phyloP scores from a whole-genome alignment of 1,140 invertebrate species.

The Saccostrea cuccullata region DNA sequence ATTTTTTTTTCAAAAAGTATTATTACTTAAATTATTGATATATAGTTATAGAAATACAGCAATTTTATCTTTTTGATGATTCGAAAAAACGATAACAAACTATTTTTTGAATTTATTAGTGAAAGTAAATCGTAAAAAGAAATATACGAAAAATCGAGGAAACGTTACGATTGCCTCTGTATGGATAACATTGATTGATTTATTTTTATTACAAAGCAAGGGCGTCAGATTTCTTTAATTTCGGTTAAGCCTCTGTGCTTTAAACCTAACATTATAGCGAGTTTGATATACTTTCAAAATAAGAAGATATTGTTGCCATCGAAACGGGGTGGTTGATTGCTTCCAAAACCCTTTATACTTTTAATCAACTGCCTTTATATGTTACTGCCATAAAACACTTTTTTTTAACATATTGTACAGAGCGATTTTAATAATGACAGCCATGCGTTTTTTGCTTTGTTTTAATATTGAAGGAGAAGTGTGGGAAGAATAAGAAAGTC shows the following conservation, averaged over 20 bases:
- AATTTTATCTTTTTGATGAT: no score
- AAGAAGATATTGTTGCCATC: not conserved
- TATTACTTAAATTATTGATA: no score
- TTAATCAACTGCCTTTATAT: not conserved
- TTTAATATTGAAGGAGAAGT: not conserved
- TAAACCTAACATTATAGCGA: not conserved
- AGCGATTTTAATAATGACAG: not conserved
- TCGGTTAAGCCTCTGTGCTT: not conserved
- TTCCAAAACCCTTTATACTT: not conserved
- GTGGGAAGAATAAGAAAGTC: no score
- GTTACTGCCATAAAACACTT: not conserved
- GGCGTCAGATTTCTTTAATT: slow-evolving; percentile 16
- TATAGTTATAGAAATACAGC: no score
- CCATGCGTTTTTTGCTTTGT: not conserved
- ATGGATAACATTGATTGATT: not conserved
- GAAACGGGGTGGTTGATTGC: not conserved
- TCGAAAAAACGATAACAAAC: no score
- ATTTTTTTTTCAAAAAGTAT: no score
- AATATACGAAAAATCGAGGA: no score
- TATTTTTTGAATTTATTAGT: no score
- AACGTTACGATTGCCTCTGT: not conserved
- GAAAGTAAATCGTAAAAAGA: no score
- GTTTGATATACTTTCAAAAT: not conserved
- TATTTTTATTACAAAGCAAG: not conserved
- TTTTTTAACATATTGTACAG: not conserved